Base-by-base conservation (phyloP, 2,888 invertebrate species). In the Alsophila aescularia region DNA sequence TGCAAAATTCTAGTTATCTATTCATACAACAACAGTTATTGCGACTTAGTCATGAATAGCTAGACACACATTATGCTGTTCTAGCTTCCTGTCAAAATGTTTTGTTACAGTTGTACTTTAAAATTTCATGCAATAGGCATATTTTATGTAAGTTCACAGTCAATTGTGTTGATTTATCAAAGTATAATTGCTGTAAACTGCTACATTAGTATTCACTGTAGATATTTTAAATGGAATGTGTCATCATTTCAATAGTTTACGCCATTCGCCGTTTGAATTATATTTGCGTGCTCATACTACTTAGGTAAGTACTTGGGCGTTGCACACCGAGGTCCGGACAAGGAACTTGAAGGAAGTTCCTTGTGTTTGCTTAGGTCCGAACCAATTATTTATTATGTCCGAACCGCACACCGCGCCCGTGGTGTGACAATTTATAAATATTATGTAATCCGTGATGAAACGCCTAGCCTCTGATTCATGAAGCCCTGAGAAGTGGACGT, bases 141-240 rank as follows among this genome's bases (percentile, higher is more conserved):
- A 27, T 52, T 52, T 42, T 48, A 40, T 36, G 6, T 9, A 9
- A 29, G 10, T 31, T 36, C 47, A 36, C 52, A 42, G 37, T 37
- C 32, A 34, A 48, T 42, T 47, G 39, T 42, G 44, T 36, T 21
- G 34, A 52, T 34, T 34, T 34, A 35, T 34, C 35, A 7, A 12
- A 51, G 27, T 31, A 14, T 48, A 24, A 53, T 53, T 43, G 36
- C n/a, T 14, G 42, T 24, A 16, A 52, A 52, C 13, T 36, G 42
- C 31, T 13, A 39, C 24, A 39, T 39, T 39, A 39, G 13, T 39
- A 39, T n/a, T 36, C 8, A 36, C 9, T 16, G 18, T 36, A 16
- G n/a, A 24, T 40, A 13, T 9, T 40, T 14, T 9, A 27, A 27
- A 27, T 24, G 13, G 2, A 13, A n/a, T 29, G 8, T 29, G 10